These are phyloP conservation scores for Eurosta solidaginis DNA, from an alignment of 1,140 invertebrate genomes.

Conservation along the genomic window DNA sequence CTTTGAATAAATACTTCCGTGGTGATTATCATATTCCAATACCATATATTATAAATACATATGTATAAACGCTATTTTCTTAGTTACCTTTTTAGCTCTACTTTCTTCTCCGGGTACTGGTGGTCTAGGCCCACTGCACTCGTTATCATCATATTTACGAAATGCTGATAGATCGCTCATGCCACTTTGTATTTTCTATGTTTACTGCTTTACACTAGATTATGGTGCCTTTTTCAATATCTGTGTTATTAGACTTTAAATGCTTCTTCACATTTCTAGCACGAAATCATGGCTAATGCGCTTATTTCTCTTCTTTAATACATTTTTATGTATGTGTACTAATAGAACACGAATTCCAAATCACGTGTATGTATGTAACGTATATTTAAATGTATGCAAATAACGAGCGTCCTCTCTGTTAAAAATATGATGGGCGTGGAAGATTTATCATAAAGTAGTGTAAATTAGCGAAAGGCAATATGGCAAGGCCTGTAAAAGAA, in stretches of 20 bases:
- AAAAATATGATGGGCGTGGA: conserved; percentile 57
- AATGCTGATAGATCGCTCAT: conserved; percentile 57
- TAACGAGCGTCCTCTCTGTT: conserved; percentile 57
- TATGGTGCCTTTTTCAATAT: no score
- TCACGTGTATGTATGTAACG: no score
- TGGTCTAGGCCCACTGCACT: conserved; percentile 60
- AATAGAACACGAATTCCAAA: no score
- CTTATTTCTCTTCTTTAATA: no score
- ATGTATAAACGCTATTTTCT: not conserved
- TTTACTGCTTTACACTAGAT: no score
- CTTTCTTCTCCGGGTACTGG: conserved; percentile 60
- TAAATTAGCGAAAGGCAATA: conserved; percentile 57
- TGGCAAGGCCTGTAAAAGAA: conserved; percentile 57
- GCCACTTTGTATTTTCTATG: conserved; percentile 43
- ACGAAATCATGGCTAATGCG: no score
- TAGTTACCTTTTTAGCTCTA: conserved; percentile 57
- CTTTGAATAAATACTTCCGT: no score
- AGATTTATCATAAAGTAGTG: conserved; percentile 49
- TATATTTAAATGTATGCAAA: conserved; percentile 43
- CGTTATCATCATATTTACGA: conserved; percentile 60
- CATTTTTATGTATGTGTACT: no score
- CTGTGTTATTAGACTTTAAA: no score
- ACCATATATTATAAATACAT: no score
- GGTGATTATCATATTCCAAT: no score
- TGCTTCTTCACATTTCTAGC: not conserved